phyloP scores from a whole-genome alignment of 2,797 vertebrate species.

The Sylvilagus floridanus region DNA sequence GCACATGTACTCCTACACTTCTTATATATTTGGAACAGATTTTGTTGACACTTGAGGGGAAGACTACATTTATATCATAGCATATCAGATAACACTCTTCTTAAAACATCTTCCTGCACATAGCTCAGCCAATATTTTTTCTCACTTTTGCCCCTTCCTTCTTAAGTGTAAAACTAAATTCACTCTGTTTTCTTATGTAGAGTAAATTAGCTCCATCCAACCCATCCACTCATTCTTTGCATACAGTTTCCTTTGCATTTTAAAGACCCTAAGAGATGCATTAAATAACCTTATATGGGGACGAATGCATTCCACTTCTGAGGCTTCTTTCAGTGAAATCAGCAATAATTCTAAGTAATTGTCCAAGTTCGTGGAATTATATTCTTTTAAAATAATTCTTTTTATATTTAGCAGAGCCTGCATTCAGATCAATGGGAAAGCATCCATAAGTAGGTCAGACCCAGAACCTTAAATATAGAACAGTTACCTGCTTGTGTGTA shows the following conservation, averaged over 20 bases:
- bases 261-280: neutral
- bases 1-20: neutral
- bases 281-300: neutral
- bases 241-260: neutral
- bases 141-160: neutral
- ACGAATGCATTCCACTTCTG: slow-evolving; percentile 28
- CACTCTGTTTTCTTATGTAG: slow-evolving; percentile 12
- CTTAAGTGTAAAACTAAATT: slow-evolving; percentile 20
- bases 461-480: slow-evolving; percentile 27
- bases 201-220: neutral
- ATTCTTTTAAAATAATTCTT: slow-evolving; percentile 17
- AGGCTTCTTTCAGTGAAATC: slow-evolving; percentile 33
- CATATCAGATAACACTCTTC: neutral
- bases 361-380: slow-evolving; percentile 29
- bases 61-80: neutral
- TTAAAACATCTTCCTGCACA: neutral
- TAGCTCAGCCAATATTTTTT: neutral
- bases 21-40: neutral
- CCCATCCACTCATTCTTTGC: neutral
- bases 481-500: neutral
- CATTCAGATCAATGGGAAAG: slow-evolving; percentile 42
- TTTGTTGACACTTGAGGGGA: slow-evolving; percentile 19
- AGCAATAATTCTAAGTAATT: slow-evolving; percentile 40
- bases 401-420: slow-evolving; percentile 4
- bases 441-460: slow-evolving; percentile 36